phyloP scores from a whole-genome alignment of 1,140 invertebrate species.

The Nephila pilipes region DNA sequence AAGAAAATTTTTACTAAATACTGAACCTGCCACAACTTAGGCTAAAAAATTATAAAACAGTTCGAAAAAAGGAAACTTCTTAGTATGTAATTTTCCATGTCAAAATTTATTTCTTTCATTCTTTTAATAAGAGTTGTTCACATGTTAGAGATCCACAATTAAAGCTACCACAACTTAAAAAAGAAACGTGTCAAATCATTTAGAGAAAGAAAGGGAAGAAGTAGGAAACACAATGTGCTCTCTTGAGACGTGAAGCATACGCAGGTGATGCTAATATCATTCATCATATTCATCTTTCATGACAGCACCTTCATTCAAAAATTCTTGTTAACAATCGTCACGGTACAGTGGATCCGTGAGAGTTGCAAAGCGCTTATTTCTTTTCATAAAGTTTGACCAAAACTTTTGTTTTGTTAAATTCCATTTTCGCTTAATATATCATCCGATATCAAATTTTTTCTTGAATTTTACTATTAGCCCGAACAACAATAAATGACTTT shows the following conservation, averaged over 20 bases:
- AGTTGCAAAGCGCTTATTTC: no score
- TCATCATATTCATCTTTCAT: slow-evolving; percentile 42
- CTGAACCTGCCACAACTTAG: not conserved
- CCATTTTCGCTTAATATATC: no score
- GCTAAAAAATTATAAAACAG: not conserved
- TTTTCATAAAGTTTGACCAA: no score
- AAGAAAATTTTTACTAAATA: no score
- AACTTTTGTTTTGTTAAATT: no score
- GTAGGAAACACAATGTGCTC: not conserved
- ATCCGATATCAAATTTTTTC: no score
- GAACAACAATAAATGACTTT: no score
- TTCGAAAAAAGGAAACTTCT: not conserved
- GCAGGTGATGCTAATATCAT: slow-evolving; percentile 43
- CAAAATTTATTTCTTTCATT: not conserved
- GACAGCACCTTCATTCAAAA: slow-evolving; percentile 11
- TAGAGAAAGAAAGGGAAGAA: not conserved
- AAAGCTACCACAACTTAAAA: not conserved
- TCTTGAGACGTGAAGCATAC: not conserved
- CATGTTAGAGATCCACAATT: slow-evolving; percentile 2
- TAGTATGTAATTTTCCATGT: not conserved
- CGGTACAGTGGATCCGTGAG: not conserved
- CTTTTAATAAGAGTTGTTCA: not conserved
- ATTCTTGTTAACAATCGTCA: slow-evolving; percentile 19
- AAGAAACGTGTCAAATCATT: slow-evolving; percentile 2
- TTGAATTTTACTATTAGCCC: no score